Base-by-base conservation (phyloP, 2,888 invertebrate species). In the Alviniconcha strummeri region DNA sequence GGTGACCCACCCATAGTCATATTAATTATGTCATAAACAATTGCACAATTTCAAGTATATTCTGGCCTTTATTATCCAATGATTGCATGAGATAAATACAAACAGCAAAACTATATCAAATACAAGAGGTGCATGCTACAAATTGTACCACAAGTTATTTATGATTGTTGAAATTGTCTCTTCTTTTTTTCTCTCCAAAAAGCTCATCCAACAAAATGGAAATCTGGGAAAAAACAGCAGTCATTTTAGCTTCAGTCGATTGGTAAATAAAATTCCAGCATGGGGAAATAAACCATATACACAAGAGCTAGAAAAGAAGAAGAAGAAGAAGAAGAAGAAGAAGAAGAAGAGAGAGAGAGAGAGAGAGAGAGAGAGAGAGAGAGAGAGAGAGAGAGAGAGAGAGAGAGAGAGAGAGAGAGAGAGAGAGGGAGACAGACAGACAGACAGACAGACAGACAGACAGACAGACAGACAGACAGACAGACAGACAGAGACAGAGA, bases 311-410 rank as follows among this genome's bases (percentile, higher is more conserved):
- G 17, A 69, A 17, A 2, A 72, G 36, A 69, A 15, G 55, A 17
- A 17, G 9, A 19, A 19, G 55, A 72, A 17, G 75, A 75, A 15
- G 55, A 17, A 17, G 9, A 19, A 19, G 55, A 72, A 15, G 55
- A 17, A 17, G 9, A 19, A 19, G 55, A 72, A 17, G 75, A 75
- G 75, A 75, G 75, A 54, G 75, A 75, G 54, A 75, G 75, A 75
- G 75, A 75, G 75, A 75, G 75, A 54, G 74, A 36, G 36, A 0
- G 75, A 75, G 54, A 75, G 75, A 75, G 75, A 75, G 75, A 75
- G 54, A 75, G 75, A 75, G 54, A 75, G 75, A 75, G 13, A 75
- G 54, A 75, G 54, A 75, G 54, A 75, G 54, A 75, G 55, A 75
- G 75, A 75, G 7, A 75, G 75, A 75, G 55, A 55, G 55, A 76